Percentiles rank a stretch among this genome's conserved stretches.
Conservation (phyloP, 2,797 vertebrate species). For the Rhynchonycteris naso region DNA sequence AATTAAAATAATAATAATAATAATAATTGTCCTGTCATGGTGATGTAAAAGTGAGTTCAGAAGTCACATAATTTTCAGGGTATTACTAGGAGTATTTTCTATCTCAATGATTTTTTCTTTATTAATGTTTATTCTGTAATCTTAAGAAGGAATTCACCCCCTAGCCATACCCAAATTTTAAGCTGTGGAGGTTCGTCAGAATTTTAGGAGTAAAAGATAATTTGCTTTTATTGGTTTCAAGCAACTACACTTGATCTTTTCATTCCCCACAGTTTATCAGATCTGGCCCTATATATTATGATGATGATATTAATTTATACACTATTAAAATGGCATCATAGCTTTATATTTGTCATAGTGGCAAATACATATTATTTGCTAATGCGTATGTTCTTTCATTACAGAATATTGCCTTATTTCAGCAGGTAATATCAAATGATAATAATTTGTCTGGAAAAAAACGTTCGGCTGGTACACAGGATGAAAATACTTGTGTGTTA, state of each 20-base stretch:
- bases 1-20: not conserved
- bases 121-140: not conserved
- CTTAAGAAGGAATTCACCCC: not conserved
- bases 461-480: not conserved
- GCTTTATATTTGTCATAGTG: not conserved
- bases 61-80: not conserved
- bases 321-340: not conserved
- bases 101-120: not conserved
- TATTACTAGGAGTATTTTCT: conserved; percentile 2
- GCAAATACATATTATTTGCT: conserved; percentile 6
- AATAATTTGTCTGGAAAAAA: not conserved
- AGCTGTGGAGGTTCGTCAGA: not conserved
- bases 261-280: not conserved
- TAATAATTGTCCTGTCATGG: not conserved
- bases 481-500: not conserved
- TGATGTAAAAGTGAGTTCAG: not conserved
- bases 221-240: not conserved
- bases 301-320: not conserved
- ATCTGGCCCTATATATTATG: not conserved
- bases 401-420: not conserved
- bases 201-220: not conserved
- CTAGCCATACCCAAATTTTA: not conserved
- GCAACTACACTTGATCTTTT: not conserved
- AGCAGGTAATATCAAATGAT: not conserved
- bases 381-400: not conserved